These are phyloP conservation scores for Notechis scutatus DNA, from an alignment of 2,113 vertebrate species.

Conservation along the genomic window DNA sequence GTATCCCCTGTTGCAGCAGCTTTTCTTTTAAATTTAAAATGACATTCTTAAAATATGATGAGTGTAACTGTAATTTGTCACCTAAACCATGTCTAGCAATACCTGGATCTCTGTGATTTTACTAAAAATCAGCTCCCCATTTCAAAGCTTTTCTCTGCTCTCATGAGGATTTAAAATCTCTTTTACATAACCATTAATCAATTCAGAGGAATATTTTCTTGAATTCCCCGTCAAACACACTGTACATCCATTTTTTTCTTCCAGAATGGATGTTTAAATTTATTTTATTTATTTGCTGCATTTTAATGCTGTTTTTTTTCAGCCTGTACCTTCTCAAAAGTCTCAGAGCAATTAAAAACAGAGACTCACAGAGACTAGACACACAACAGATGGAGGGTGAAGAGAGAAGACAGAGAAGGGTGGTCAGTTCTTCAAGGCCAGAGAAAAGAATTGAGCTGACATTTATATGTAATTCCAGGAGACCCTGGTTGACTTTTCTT, in stretches of 20 bases:
- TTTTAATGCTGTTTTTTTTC: not conserved
- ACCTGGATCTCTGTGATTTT: not conserved
- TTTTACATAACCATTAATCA: not conserved
- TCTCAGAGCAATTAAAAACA: not conserved
- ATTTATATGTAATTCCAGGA: not conserved
- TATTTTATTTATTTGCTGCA: not conserved
- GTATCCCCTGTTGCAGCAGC: not conserved
- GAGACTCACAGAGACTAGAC: not conserved
- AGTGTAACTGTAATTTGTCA: not conserved
- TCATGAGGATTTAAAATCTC: not conserved
- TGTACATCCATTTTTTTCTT: not conserved
- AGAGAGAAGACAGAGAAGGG: not conserved
- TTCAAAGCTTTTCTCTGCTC: not conserved
- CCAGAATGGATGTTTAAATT: not conserved
- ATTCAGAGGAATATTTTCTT: not conserved
- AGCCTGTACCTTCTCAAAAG: not conserved
- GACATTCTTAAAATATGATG: not conserved
- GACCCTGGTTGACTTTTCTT: not conserved
- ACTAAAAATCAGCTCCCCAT: not conserved
- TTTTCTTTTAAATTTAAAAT: not conserved
- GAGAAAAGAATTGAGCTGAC: not conserved
- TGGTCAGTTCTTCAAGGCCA: not conserved
- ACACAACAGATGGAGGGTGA: not conserved
- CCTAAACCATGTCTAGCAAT: not conserved
- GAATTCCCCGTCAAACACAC: not conserved